These are phyloP conservation scores for Caenorhabditis elegans DNA, from an alignment of 1,140 invertebrate species.

Conservation along the genomic window DNA sequence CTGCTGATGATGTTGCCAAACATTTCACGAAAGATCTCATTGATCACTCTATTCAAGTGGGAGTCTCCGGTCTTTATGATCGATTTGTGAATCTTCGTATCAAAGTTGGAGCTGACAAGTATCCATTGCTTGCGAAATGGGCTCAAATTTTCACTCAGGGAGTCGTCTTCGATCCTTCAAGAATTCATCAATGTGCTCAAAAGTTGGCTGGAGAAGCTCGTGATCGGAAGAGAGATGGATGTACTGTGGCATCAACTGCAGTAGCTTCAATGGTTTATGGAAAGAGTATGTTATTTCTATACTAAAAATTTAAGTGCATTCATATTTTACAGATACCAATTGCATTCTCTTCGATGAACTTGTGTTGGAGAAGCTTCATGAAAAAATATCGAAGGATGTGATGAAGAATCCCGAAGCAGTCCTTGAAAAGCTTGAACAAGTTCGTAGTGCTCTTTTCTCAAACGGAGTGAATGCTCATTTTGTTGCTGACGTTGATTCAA, in stretches of 20 bases:
- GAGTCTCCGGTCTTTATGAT: conserved; percentile 69
- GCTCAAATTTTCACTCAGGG: conserved; percentile 77
- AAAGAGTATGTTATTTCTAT: conserved; percentile 17
- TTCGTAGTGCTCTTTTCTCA: conserved; percentile 15
- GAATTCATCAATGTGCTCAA: conserved; percentile 67
- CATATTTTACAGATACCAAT: conserved; percentile 44
- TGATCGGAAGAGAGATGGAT: conserved; percentile 74
- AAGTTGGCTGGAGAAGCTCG: conserved; percentile 77
- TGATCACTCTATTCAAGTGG: conserved; percentile 73
- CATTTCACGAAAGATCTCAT: conserved; percentile 67
- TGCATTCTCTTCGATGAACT: conserved; percentile 37
- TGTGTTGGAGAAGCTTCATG: conserved; percentile 47
- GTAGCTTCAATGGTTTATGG: conserved; percentile 32
- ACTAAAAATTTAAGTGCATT: not conserved
- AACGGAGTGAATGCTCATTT: conserved; percentile 40
- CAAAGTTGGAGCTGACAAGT: conserved; percentile 72
- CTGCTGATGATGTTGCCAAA: conserved; percentile 67
- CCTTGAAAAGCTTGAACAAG: conserved; percentile 4
- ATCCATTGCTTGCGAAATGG: conserved; percentile 77
- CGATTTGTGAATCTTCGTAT: conserved; percentile 74
- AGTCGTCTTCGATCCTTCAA: conserved; percentile 75
- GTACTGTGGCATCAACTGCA: conserved; percentile 70
- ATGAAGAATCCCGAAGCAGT: conserved; percentile 14
- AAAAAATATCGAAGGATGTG: conserved; percentile 34
- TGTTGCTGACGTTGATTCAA: conserved; percentile 6